phyloP scores from a whole-genome alignment of 2,888 invertebrate species.

The Pristionchus mayeri region DNA sequence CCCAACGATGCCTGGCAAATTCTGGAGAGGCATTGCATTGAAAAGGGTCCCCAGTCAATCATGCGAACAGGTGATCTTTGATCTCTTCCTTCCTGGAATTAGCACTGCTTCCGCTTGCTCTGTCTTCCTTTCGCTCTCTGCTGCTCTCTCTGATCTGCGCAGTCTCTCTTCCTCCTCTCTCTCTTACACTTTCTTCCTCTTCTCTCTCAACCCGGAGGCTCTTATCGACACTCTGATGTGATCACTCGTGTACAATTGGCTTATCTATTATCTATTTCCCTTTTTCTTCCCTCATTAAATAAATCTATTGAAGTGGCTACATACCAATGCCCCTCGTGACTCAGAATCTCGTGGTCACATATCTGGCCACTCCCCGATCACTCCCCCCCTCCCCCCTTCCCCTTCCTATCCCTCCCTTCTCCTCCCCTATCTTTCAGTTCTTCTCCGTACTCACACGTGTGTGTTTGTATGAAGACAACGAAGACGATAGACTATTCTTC shows the following conservation, averaged over 20 bases:
- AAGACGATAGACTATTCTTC: not conserved
- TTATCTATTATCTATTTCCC: not conserved
- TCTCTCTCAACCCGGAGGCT: not conserved
- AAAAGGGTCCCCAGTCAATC: not conserved
- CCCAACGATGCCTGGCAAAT: constrained; percentile 12
- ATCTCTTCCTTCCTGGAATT: not conserved
- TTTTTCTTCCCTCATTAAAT: not conserved
- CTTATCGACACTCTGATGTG: not conserved
- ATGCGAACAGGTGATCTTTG: constrained; percentile 9
- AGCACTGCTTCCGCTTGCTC: not conserved
- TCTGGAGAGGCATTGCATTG: not conserved
- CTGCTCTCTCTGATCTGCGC: constrained; percentile 29
- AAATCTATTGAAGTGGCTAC: too few species aligned
- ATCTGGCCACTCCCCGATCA: not conserved
- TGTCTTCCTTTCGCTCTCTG: constrained; percentile 32
- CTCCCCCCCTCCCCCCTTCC: constrained; percentile 9
- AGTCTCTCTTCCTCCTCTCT: constrained; percentile 39
- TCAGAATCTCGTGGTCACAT: not conserved
- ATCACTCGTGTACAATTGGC: too few species aligned
- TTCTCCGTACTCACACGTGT: not conserved
- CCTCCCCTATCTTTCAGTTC: not conserved
- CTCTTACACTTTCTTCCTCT: constrained; percentile 1
- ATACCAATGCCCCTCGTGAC: too few species aligned
- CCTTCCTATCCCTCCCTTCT: not conserved
- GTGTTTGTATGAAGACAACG: not conserved